phyloP scores from a whole-genome alignment of 2,888 invertebrate genomes.

The Leptura quadrifasciata region DNA sequence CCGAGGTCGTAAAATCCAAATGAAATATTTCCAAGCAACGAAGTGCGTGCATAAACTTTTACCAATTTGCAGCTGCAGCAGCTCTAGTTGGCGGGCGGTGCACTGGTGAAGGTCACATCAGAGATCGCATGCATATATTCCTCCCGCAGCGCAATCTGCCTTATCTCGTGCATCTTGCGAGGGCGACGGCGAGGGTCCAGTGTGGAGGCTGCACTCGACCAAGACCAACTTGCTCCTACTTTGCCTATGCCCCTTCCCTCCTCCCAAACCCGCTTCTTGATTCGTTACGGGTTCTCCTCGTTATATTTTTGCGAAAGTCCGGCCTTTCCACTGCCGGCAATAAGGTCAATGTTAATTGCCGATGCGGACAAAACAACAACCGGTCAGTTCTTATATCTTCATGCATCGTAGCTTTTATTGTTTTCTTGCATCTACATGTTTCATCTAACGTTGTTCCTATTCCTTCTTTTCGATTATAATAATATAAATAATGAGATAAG shows the following conservation, averaged over 20 bases:
- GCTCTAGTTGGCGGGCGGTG: constrained; percentile 52
- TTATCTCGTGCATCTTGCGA: constrained; percentile 62
- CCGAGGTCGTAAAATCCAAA: constrained; percentile 18
- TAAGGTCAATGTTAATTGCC: constrained; percentile 68
- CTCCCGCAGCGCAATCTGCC: constrained; percentile 62
- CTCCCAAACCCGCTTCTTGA: constrained; percentile 71
- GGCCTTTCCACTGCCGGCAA: constrained; percentile 62
- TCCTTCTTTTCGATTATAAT: constrained; percentile 38
- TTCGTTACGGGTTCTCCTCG: constrained; percentile 57
- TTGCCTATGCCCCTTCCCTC: constrained; percentile 79
- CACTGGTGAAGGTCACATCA: constrained; percentile 62
- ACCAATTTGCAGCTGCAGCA: constrained; percentile 50
- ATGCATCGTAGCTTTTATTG: constrained; percentile 58
- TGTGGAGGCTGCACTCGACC: constrained; percentile 36
- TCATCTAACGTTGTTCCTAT: constrained; percentile 34
- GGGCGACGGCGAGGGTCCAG: constrained; percentile 53
- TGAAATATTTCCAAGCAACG: constrained; percentile 19
- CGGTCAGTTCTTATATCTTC: constrained; percentile 59
- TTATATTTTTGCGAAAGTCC: constrained; percentile 72
- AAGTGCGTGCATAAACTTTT: constrained; percentile 45
- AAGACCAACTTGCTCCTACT: constrained; percentile 58
- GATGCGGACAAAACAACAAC: constrained; percentile 59
- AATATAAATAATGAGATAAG: constrained; percentile 36
- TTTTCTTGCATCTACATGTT: constrained; percentile 46
- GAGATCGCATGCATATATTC: constrained; percentile 61